Base-by-base conservation (phyloP, 2,888 invertebrate species). In the Pristionchus entomophagus region DNA sequence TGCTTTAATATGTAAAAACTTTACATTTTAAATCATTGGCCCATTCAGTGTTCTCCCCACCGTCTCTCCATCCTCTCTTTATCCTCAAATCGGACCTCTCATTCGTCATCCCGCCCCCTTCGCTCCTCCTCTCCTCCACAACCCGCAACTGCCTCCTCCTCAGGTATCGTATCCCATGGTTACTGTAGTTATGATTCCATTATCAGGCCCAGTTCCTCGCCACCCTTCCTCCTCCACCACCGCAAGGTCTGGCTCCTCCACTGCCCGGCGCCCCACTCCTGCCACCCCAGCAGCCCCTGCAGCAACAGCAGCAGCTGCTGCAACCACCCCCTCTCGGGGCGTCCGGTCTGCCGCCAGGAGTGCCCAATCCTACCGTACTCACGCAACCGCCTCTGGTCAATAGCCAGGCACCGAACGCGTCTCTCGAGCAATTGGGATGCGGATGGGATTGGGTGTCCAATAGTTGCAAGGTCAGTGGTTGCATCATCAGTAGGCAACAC, bases 401-500 rank as follows among this genome's bases (percentile, higher is more conserved):
- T n/a, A 65, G 83, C 32, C 83, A 84, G 32, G 83, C 83, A 2
- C 65, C 86, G 65, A 87, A 87, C 69, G 73, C 88, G 19, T 87
- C 88, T 14, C 88, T 90, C 73, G 92, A 92, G 62, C 92, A 91
- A 85, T 86, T 92, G 14, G 92, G 92, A 65, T 92, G 92, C 80
- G 91, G 91, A 41, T 92, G 90, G 88, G 92, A 92, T 87, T 88
- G 92, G 87, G 77, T 92, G 38, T 88, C 90, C 14, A 91, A 92
- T 86, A 88, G 89, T 19, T 92, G 92, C 88, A 92, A 92, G 88
- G 92, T 84, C 14, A 65, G 65, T 17, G 19, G 0, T 45, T 45
- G 8, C 45, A 45, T 45, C 6, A 49, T 49, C 45, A 10, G 14
- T 45, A 45, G 45, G 14, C 45, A 45, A 45, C 8, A 45, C 59